Conservation (phyloP, 1,140 invertebrate genomes). For the Ceratosolen solmsi region DNA sequence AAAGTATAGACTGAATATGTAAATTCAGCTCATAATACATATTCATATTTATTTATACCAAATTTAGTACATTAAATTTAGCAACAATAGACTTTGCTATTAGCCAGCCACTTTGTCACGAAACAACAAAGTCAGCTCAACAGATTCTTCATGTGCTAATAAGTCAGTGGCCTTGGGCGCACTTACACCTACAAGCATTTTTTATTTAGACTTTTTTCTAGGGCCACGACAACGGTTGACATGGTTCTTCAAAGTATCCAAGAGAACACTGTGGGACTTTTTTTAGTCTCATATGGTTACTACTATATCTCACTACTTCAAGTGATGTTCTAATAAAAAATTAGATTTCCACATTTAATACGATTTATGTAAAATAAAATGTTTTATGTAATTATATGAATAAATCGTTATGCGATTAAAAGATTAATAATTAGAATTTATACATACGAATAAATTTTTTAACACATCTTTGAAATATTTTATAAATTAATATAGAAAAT, state of each 20-base stretch:
- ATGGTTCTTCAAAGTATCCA: background rate
- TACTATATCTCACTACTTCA: conserved; percentile 1
- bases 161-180: background rate
- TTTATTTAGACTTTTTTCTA: conserved; percentile 24
- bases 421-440: too few relatives aligned
- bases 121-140: too few relatives aligned
- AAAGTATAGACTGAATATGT: too few relatives aligned
- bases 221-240: background rate
- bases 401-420: too few relatives aligned
- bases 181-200: background rate
- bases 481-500: too few relatives aligned
- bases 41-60: too few relatives aligned
- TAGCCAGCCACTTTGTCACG: too few relatives aligned
- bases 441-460: too few relatives aligned
- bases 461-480: too few relatives aligned
- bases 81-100: too few relatives aligned
- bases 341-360: background rate
- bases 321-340: background rate
- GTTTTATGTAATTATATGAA: background rate
- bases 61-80: too few relatives aligned
- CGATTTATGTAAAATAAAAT: background rate
- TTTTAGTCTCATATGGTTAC: background rate
- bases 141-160: background rate
- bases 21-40: too few relatives aligned
- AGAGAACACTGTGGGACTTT: background rate